Conservation (phyloP, 1,140 invertebrate species). For the Kradibia gibbosae region DNA sequence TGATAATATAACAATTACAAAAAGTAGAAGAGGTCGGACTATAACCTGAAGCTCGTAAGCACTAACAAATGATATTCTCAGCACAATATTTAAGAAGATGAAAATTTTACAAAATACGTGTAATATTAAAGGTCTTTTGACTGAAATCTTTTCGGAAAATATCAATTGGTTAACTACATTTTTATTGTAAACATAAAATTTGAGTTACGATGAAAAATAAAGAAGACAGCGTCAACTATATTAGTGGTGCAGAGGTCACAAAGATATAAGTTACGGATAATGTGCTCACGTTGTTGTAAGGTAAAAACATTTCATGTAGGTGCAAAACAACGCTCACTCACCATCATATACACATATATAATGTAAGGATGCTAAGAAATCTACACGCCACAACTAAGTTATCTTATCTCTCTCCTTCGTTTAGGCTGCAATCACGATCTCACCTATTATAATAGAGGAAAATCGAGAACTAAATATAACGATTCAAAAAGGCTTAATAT, state of each 20-base stretch:
- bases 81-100: too few relatives aligned
- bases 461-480: too few relatives aligned
- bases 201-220: constrained; percentile 6
- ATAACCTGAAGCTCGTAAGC: too few relatives aligned
- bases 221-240: not conserved
- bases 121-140: too few relatives aligned
- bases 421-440: not conserved
- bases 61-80: too few relatives aligned
- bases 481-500: too few relatives aligned
- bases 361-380: constrained; percentile 38
- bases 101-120: too few relatives aligned
- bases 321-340: not conserved
- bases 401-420: constrained; percentile 41
- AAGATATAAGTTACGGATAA: constrained; percentile 33
- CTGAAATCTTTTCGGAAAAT: too few relatives aligned
- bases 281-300: constrained; percentile 4
- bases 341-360: not conserved
- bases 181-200: constrained; percentile 14
- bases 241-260: constrained; percentile 39
- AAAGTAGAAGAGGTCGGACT: too few relatives aligned
- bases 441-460: constrained; percentile 4
- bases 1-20: too few relatives aligned
- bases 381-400: constrained; percentile 3
- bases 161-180: too few relatives aligned
- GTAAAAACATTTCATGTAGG: constrained; percentile 34